Evolutionary conservation across 2,113 vertebrate species (phyloP), one percentile per base, ranked within the genome.

Genomic region (Ammodramus savannarum): DNA sequence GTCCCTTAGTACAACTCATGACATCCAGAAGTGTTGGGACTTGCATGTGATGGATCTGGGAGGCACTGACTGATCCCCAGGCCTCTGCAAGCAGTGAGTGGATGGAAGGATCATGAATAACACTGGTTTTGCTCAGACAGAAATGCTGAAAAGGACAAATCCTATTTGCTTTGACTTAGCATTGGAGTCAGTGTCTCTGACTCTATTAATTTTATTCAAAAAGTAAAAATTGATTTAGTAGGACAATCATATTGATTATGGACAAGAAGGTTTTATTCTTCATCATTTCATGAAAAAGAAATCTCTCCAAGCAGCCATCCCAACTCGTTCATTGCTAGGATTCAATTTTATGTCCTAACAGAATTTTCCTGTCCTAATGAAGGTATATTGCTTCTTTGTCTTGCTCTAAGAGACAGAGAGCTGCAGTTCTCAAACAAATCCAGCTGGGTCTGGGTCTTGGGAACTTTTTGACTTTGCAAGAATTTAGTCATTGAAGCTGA

Each of bases 161-260:
- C 19, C 44, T 51, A 39, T 73, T 90, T 93, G 55, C 79, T 85
- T 82, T 90, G 54, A 68, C 41, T 65, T 91, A 54, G 34, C 63
- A 29, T n/a, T 62, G 46, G 11, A 78, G 43, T 44, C 58, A 58
- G 7, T 55, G 41, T 32, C 49, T 86, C 76, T 86, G 63, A 77
- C 63, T 83, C 62, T 78, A 69, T 61, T 84, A 16, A 85, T 91
- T 96, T 89, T 91, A 89, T 74, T 66, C 81, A 63, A 74, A 91
- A 89, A 87, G 25, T 49, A 91, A 89, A 89, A 87, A 93, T 20
- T 71, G 19, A 77, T 93, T 91, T 94, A 84, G 68, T 57, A 66
- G 43, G 65, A 73, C 49, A 69, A 31, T 52, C 7, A 1, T 73
- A 77, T 74, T 61, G 88, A 61, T 89, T 94, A 87, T 69, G 81